Percentiles rank a stretch among this genome's conserved stretches.
These are phyloP conservation scores for Tauraco erythrolophus DNA, from an alignment of 2,113 vertebrate species.

Conservation along the genomic window DNA sequence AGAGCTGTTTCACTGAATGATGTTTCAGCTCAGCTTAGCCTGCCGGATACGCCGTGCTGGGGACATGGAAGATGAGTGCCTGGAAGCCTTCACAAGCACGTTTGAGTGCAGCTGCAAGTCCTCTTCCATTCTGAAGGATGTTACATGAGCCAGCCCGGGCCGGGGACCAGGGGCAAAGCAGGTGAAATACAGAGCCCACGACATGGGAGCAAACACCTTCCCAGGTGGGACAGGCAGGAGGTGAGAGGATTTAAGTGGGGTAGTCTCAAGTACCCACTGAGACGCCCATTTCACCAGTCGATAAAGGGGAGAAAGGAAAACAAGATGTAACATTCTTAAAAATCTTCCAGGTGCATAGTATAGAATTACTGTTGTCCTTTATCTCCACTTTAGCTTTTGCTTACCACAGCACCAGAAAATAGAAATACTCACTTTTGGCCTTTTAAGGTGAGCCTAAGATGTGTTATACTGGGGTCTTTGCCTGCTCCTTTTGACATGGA, in stretches of 20 bases:
- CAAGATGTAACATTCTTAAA: fast-evolving
- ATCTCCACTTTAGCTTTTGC: background rate
- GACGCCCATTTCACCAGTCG: fast-evolving
- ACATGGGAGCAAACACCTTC: fast-evolving
- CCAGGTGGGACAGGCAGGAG: background rate
- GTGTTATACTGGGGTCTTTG: fast-evolving
- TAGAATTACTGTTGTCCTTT: fast-evolving
- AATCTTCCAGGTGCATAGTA: fast-evolving
- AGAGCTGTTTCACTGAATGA: conserved; percentile 32
- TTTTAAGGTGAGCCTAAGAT: background rate
- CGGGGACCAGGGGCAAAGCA: background rate
- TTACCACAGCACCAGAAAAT: fast-evolving
- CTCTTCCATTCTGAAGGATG: background rate
- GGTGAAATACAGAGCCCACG: background rate
- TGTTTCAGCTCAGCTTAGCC: conserved; percentile 38
- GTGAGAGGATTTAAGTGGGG: fast-evolving
- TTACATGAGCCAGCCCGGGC: background rate
- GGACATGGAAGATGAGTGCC: background rate
- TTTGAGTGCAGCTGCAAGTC: background rate
- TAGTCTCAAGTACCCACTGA: fast-evolving
- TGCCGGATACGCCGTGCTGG: background rate
- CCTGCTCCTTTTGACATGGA: fast-evolving
- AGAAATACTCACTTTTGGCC: background rate
- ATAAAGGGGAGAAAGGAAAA: too few relatives aligned
- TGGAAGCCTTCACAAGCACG: background rate